Evolutionary conservation across 2,113 vertebrate species (phyloP).

Genomic region (Plestiodon gilberti): DNA sequence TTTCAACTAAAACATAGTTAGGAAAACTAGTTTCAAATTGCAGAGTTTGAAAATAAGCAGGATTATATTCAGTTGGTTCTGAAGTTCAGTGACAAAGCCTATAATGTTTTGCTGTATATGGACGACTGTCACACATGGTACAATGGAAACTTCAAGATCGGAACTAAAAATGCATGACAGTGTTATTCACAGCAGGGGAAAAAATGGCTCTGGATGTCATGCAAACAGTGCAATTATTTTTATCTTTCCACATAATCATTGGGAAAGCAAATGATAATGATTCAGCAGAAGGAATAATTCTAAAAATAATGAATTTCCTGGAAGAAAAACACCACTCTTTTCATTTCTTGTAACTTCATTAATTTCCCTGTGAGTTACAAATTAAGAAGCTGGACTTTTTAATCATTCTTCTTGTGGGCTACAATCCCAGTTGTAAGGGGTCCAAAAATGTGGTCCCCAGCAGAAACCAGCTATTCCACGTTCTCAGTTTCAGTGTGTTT

Average conservation of each 20-base stretch:
- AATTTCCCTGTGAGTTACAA: neutral
- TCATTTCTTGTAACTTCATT: neutral
- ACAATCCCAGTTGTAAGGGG: neutral
- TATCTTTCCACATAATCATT: constrained; percentile 29
- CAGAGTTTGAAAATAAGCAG: constrained; percentile 8
- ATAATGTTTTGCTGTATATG: neutral
- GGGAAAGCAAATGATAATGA: constrained; percentile 48
- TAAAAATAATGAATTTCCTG: constrained; percentile 13
- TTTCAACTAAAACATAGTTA: neutral
- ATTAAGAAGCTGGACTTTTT: neutral
- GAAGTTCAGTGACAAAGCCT: neutral
- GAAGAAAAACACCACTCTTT: constrained; percentile 3
- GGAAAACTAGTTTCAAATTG: neutral
- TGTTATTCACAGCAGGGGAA: constrained; percentile 46
- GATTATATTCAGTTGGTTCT: constrained; percentile 17
- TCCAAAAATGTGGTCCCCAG: neutral
- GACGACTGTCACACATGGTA: neutral
- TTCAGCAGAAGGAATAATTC: constrained; percentile 42
- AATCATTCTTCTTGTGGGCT: neutral
- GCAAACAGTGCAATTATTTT: constrained; percentile 22
- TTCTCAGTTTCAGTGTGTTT: neutral
- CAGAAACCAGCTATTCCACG: neutral
- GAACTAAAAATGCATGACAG: constrained; percentile 26
- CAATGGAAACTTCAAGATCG: neutral
- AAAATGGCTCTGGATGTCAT: constrained; percentile 17